Conservation (phyloP, 2,113 vertebrate genomes). For the Hippocampus barbouri region DNA sequence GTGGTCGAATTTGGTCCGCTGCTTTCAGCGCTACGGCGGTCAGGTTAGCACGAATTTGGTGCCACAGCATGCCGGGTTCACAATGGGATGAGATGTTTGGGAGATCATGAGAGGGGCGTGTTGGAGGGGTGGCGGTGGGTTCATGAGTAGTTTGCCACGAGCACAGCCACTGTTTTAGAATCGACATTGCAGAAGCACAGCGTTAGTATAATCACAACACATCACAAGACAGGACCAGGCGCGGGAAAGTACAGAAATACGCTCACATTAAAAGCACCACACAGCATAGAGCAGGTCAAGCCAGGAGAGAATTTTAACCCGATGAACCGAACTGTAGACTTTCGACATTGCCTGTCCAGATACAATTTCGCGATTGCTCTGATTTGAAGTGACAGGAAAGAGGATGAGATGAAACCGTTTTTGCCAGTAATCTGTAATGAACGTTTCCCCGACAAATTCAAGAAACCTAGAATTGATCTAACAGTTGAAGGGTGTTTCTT, state of each 20-base stretch:
- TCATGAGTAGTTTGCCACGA: conserved; percentile 62
- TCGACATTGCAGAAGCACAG: conserved; percentile 65
- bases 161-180: conserved; percentile 59
- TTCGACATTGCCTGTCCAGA: not conserved
- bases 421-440: not conserved
- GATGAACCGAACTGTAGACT: conserved; percentile 6
- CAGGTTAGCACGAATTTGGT: conserved; percentile 64
- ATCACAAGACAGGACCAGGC: conserved; percentile 69
- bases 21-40: conserved; percentile 53
- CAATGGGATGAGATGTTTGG: conserved; percentile 58
- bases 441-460: too few relatives aligned
- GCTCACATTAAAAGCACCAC: conserved; percentile 41
- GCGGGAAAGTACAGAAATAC: conserved; percentile 50
- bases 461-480: not conserved
- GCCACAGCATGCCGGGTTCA: conserved; percentile 81
- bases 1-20: conserved; percentile 51
- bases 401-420: conserved; percentile 26
- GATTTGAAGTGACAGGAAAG: conserved; percentile 10
- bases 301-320: conserved; percentile 29
- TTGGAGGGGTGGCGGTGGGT: conserved; percentile 3
- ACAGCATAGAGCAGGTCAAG: conserved; percentile 37
- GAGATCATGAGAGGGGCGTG: conserved; percentile 8
- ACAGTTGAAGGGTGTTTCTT: too few relatives aligned
- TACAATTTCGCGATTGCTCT: conserved; percentile 18
- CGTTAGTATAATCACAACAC: conserved; percentile 66